Base-by-base conservation (phyloP, 92 coral and sea anemone species). In the Phenganax marumi region DNA sequence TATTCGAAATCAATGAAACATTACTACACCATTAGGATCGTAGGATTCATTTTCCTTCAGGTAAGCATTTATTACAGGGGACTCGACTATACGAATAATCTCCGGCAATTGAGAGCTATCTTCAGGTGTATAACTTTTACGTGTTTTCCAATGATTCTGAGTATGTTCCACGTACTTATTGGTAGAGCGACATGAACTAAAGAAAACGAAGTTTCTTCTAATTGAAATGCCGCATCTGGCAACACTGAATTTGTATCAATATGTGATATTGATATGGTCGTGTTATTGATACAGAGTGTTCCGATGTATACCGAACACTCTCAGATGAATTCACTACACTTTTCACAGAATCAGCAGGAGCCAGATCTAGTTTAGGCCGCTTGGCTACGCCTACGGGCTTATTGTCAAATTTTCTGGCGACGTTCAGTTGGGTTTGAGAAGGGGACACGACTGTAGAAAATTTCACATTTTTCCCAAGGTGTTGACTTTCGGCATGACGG, bases 301-400 rank as follows among this genome's bases (percentile, higher is more conserved):
- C 62, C 10, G 10, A 56, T 56, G 62, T 56, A 56, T 56, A 4
- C 54, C 54, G 54, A 56, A 4, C 18, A 56, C 62, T 3, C 62
- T 56, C 3, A 56, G 62, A 56, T 56, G 62, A 56, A 56, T 56
- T 56, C 3, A 56, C 10, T 21, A 56, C 62, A 56, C 62, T 56
- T 56, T 56, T 56, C 62, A 56, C 62, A 56, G 62, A 56, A 56
- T 56, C 62, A 16, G 13, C 62, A 17, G 62, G 62, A 56, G 62
- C 10, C 8, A 16, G 62, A 56, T 56, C 62, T 56, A 56, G 62
- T 56, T 56, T 56, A 56, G 62, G 62, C 18, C 62, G 62, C 18
- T 56, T 56, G 62, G 62, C 57, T 52, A 52, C 57, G 14, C 57
- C 62, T 56, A 56, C 62, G 62, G 10, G 62, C 18, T 56, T 21